These are phyloP conservation scores for Toxotes jaculatrix DNA, from an alignment of 2,113 vertebrate species.

Conservation along the genomic window DNA sequence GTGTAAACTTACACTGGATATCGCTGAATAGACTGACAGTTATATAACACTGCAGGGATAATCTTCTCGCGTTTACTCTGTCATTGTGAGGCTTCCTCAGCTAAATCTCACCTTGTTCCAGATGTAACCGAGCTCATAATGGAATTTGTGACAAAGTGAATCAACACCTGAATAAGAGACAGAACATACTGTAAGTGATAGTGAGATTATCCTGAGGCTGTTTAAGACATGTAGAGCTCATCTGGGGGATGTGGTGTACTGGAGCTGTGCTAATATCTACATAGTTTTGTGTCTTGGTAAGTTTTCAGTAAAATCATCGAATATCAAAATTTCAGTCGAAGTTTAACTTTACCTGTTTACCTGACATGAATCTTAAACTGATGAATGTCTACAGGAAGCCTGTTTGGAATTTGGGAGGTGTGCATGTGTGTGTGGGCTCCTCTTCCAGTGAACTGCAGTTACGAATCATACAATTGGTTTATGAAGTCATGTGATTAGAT, in stretches of 20 bases:
- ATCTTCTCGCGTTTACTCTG: conserved; percentile 7
- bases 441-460: not conserved
- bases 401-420: not conserved
- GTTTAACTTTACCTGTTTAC: not conserved
- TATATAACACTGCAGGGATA: conserved; percentile 45
- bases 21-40: conserved; percentile 23
- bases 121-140: conserved; percentile 14
- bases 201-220: not conserved
- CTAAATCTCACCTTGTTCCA: conserved; percentile 13
- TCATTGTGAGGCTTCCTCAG: conserved; percentile 2
- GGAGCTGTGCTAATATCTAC: no score
- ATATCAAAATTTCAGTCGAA: not conserved
- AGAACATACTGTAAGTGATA: not conserved
- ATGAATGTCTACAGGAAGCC: not conserved
- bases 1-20: conserved; percentile 7
- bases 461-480: not conserved
- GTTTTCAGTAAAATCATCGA: not conserved
- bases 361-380: not conserved
- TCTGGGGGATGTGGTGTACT: no score
- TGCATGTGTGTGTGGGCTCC: not conserved
- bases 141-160: conserved; percentile 1
- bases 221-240: not conserved
- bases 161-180: not conserved
- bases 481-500: not conserved
- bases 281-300: not conserved